phyloP scores from a whole-genome alignment of 2,888 invertebrate genomes.

The Capitulum mitella region DNA sequence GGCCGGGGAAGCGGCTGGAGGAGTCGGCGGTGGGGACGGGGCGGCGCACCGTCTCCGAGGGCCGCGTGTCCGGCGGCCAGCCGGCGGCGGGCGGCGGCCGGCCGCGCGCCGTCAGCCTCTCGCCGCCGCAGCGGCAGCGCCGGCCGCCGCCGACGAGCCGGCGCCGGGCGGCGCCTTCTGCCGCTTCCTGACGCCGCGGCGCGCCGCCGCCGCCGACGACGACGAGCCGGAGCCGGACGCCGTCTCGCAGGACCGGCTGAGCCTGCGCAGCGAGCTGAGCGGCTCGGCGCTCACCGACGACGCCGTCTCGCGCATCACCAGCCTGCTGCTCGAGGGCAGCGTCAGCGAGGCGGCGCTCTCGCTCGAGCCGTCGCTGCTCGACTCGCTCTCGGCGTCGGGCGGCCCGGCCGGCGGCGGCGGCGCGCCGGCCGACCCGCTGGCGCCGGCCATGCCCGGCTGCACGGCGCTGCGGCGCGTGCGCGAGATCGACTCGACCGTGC shows the following conservation, averaged over 20 bases:
- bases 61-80: background rate
- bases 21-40: background rate
- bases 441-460: background rate
- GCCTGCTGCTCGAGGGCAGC: background rate
- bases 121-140: conserved; percentile 47
- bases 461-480: conserved; percentile 41
- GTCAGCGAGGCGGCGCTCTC: background rate
- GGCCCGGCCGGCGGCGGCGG: background rate
- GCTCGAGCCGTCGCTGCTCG: conserved; percentile 3
- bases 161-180: background rate
- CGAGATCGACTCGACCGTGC: conserved; percentile 51
- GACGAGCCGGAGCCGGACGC: background rate
- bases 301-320: background rate
- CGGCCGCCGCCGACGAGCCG: conserved; percentile 31
- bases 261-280: background rate
- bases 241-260: background rate
- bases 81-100: background rate
- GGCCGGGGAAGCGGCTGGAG: conserved; percentile 34
- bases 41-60: background rate
- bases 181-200: background rate
- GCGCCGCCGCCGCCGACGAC: background rate
- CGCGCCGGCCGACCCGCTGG: background rate
- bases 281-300: background rate
- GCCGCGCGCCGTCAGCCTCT: conserved; percentile 43
- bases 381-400: background rate